Evolutionary conservation across 2,113 vertebrate species (phyloP).

Genomic region (Aythya baeri): DNA sequence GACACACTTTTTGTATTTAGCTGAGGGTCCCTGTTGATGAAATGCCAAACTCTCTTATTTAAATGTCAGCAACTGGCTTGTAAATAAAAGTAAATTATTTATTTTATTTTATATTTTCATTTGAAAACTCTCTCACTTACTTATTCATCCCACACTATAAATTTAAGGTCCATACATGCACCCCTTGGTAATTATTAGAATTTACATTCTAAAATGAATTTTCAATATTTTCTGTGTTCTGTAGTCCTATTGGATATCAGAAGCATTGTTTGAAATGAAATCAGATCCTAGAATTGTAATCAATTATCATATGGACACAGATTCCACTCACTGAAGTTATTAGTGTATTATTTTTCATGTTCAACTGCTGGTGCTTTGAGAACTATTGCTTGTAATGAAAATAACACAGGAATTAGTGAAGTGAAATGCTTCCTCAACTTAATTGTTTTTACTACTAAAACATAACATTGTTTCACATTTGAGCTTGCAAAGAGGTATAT

Average conservation of each 20-base stretch:
- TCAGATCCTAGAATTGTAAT: not conserved
- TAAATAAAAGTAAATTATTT: not conserved
- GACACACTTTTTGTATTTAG: not conserved
- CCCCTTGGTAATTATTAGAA: not conserved
- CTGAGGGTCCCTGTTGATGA: not conserved
- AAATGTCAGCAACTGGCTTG: not conserved
- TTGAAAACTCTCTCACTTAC: not conserved
- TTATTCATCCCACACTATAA: not conserved
- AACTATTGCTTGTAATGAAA: not conserved
- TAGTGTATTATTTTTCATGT: not conserved
- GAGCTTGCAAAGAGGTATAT: not conserved
- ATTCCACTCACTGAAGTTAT: not conserved
- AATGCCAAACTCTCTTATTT: not conserved
- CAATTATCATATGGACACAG: not conserved
- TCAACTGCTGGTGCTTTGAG: not conserved
- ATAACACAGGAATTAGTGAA: not conserved
- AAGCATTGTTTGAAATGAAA: not conserved
- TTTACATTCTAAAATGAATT: not conserved
- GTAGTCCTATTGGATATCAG: not conserved
- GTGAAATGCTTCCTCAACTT: not conserved
- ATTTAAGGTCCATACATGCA: not conserved
- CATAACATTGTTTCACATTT: not conserved
- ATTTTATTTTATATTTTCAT: not conserved
- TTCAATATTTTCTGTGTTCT: not conserved
- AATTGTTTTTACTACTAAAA: rapidly evolving